Percentiles rank a stretch among this genome's conserved stretches.
phyloP scores from a whole-genome alignment of 1,140 invertebrate genomes.

The Meloidogyne hapla region DNA sequence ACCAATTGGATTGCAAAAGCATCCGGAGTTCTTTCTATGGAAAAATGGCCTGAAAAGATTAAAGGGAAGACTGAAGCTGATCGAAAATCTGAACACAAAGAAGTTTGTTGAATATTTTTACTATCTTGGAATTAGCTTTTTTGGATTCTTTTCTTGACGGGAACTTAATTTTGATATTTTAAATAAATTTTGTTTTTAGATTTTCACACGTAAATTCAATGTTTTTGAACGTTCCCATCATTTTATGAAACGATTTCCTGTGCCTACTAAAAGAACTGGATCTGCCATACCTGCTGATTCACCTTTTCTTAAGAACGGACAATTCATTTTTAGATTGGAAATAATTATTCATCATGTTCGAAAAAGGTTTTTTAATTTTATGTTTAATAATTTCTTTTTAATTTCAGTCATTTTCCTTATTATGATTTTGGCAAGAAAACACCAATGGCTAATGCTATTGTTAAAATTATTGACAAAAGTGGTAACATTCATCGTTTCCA shows the following conservation, averaged over 20 bases:
- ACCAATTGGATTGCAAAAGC: conserved; percentile 16
- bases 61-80: neutral
- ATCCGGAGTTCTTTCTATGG: conserved; percentile 19
- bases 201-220: neutral
- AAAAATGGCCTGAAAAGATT: conserved; percentile 22
- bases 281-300: neutral
- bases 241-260: neutral
- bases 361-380: neutral
- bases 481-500: neutral
- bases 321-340: conserved; percentile 10
- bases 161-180: neutral
- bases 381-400: neutral
- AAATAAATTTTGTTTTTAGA: neutral
- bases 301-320: conserved; percentile 1
- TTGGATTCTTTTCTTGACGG: neutral
- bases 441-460: conserved; percentile 6
- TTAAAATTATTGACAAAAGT: conserved; percentile 1
- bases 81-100: neutral
- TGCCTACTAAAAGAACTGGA: neutral
- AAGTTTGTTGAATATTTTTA: neutral
- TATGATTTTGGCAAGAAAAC: conserved; percentile 20
- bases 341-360: conserved; percentile 23
- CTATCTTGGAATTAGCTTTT: no score
- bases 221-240: neutral
- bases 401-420: conserved; percentile 15